Conservation (phyloP, 2,113 vertebrate species). For the Plecturocebus donacophilus region DNA sequence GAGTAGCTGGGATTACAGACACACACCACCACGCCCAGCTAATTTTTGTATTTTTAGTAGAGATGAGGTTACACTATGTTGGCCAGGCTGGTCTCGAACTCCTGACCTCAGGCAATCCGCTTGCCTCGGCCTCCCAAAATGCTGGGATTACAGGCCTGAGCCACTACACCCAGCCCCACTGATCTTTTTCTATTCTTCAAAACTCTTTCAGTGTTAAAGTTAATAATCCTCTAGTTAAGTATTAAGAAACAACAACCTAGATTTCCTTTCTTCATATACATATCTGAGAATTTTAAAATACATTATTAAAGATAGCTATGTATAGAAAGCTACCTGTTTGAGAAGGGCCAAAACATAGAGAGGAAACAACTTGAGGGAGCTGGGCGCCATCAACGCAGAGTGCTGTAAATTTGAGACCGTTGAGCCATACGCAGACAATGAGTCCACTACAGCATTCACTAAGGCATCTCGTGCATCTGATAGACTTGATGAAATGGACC, state of each 20-base stretch:
- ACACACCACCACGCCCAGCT: too few relatives aligned
- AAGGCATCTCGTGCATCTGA: slow-evolving; percentile 96
- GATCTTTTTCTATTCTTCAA: background rate
- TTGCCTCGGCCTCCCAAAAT: too few relatives aligned
- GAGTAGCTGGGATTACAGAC: too few relatives aligned
- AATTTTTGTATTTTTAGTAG: too few relatives aligned
- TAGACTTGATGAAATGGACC: slow-evolving; percentile 93
- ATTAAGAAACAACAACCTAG: background rate
- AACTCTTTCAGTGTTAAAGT: background rate
- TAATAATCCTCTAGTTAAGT: background rate
- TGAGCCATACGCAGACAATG: slow-evolving; percentile 90
- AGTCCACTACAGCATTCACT: slow-evolving; percentile 95
- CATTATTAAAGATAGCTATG: background rate
- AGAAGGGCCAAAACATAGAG: slow-evolving; percentile 95
- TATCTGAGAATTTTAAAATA: background rate
- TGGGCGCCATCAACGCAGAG: slow-evolving; percentile 89
- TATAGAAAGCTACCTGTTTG: slow-evolving; percentile 90
- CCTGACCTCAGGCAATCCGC: too few relatives aligned
- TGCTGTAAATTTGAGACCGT: slow-evolving; percentile 93
- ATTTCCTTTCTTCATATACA: background rate
- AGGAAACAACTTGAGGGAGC: slow-evolving; percentile 92
- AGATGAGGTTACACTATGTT: too few relatives aligned
- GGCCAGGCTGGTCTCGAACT: too few relatives aligned
- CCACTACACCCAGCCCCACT: background rate
- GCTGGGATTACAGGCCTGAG: too few relatives aligned